Conservation (phyloP, 35 echinoderm and acorn worm species). For the Strongylocentrotus purpuratus region DNA sequence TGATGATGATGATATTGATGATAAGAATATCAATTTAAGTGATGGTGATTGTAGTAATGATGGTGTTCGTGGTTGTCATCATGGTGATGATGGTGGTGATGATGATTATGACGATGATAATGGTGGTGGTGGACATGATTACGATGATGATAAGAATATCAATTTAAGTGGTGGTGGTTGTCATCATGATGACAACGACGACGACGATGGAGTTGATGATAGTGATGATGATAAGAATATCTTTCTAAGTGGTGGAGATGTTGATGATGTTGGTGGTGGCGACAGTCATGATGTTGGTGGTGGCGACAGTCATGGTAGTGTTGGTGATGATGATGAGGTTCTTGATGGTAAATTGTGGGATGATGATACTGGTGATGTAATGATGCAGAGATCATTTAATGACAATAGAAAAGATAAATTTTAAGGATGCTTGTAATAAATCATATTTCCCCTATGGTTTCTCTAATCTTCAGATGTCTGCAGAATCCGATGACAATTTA, state of each 20-base stretch:
- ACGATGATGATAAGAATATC: not conserved
- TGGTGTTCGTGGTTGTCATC: not conserved
- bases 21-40: no score
- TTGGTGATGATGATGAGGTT: not conserved
- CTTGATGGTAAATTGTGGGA: not conserved
- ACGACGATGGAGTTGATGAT: not conserved
- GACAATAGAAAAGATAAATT: not conserved
- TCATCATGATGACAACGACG: not conserved
- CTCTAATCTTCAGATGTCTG: conserved; percentile 56
- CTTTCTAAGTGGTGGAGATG: conserved; percentile 36
- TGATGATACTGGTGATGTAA: not conserved
- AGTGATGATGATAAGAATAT: conserved; percentile 9
- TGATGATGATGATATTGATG: no score
- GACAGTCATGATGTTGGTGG: conserved; percentile 26
- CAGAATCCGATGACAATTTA: conserved; percentile 66
- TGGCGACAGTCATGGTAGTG: not conserved
- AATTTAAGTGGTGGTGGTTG: not conserved
- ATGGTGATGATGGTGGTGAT: not conserved
- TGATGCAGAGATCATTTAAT: not conserved
- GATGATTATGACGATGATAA: not conserved
- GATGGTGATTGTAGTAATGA: no score
- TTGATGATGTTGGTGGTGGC: conserved; percentile 38
- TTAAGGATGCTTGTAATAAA: no score
- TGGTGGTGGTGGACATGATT: not conserved
- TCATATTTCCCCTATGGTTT: not conserved